Evolutionary conservation across 2,113 vertebrate genomes (phyloP).

Genomic region (Poecilia latipinna): DNA sequence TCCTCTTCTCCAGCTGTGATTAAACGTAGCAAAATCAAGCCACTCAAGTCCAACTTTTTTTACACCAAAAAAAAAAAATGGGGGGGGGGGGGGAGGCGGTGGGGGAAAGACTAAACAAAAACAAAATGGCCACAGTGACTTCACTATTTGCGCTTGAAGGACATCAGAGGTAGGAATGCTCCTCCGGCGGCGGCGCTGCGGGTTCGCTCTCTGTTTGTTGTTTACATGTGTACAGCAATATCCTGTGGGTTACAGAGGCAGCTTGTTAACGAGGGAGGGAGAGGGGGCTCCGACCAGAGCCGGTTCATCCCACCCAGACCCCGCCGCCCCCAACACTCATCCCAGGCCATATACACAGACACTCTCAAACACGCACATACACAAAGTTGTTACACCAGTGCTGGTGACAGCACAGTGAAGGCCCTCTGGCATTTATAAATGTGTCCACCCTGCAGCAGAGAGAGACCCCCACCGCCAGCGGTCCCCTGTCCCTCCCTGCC

Average conservation of each 20-base stretch:
- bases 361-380: slow-evolving; percentile 14
- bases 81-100: too few relatives aligned
- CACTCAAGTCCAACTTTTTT: slow-evolving; percentile 41
- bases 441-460: slow-evolving; percentile 42
- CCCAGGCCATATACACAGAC: background rate
- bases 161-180: slow-evolving; percentile 43
- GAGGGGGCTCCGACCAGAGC: slow-evolving; percentile 22
- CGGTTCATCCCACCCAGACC: background rate
- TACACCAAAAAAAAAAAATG: slow-evolving; percentile 9
- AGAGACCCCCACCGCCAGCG: slow-evolving; percentile 79
- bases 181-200: slow-evolving; percentile 19
- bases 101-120: slow-evolving; percentile 59
- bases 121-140: slow-evolving; percentile 62
- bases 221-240: slow-evolving; percentile 59
- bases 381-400: slow-evolving; percentile 52
- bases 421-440: slow-evolving; percentile 72
- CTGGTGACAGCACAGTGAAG: slow-evolving; percentile 55
- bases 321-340: background rate
- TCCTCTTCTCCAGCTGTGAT: slow-evolving; percentile 62
- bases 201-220: slow-evolving; percentile 64
- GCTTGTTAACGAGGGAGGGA: slow-evolving; percentile 59
- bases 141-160: slow-evolving; percentile 42
- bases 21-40: slow-evolving; percentile 56
- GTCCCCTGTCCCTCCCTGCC: slow-evolving; percentile 77
- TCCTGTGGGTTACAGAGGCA: slow-evolving; percentile 78